Evolutionary conservation across 2,888 invertebrate genomes (phyloP).

Genomic region (Sminthurinus aureus): DNA sequence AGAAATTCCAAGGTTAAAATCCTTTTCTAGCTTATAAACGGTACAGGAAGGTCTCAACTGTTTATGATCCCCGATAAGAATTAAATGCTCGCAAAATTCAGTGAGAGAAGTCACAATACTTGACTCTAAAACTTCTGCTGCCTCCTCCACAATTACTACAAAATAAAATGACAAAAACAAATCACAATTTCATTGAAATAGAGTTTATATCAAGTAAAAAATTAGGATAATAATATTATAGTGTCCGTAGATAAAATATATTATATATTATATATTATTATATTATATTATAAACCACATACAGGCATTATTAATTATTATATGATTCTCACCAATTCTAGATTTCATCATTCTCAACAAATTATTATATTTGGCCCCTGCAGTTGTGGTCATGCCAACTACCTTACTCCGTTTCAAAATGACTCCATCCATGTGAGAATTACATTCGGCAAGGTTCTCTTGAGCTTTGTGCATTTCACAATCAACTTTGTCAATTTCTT

Average conservation of each 20-base stretch:
- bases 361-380: slow-evolving; percentile 74
- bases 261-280: neutral
- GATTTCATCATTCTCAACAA: slow-evolving; percentile 64
- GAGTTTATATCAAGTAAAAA: no score
- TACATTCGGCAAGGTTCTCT: slow-evolving; percentile 35
- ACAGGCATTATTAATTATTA: neutral
- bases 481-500: slow-evolving; percentile 64
- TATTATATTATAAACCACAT: neutral
- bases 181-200: neutral
- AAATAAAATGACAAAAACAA: no score
- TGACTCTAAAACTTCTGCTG: slow-evolving; percentile 85
- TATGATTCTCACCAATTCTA: slow-evolving; percentile 12
- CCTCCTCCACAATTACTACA: slow-evolving; percentile 84
- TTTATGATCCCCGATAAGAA: slow-evolving; percentile 86
- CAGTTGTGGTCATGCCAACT: slow-evolving; percentile 76
- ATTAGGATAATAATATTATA: no score
- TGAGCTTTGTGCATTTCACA: slow-evolving; percentile 66
- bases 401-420: slow-evolving; percentile 63
- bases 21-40: slow-evolving; percentile 72
- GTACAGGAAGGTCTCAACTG: slow-evolving; percentile 79
- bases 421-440: slow-evolving; percentile 42
- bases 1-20: slow-evolving; percentile 77
- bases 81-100: slow-evolving; percentile 77
- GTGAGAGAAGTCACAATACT: slow-evolving; percentile 83
- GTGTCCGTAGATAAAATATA: no score